Base-by-base conservation (phyloP, 2,113 vertebrate species). In the Phoenicopterus ruber region DNA sequence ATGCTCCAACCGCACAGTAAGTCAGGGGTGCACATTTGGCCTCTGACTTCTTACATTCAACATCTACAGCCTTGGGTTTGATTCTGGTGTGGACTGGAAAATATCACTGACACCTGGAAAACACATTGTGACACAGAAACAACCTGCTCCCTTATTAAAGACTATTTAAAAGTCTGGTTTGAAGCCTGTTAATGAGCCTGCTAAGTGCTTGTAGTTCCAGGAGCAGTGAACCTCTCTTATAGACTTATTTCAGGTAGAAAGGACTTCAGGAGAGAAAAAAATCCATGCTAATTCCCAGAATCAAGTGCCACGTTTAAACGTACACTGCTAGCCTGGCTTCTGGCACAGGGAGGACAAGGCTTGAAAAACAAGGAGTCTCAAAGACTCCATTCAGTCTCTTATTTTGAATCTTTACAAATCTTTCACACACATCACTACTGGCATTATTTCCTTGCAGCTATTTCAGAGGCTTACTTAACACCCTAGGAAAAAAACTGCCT, bases 361-460 rank as follows among this genome's bases (percentile, higher is more conserved):
- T 76, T 95, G 90, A 55, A 79, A 94, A 91, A 87, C 83, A 94
- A 87, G 84, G 49, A 91, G 28, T 57, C 91, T 95, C 92, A 95
- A 93, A 95, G 96, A 65, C 72, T 94, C 80, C 77, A 91, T 97
- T 97, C 94, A 96, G 69, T 76, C 65, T 89, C 90, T 91, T 82
- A 89, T 78, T 96, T 14, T 83, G 73, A 69, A 61, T 89, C 82
- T 89, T 96, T 86, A 83, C 69, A 96, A 91, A 95, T 88, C 72
- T 88, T 90, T 96, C 90, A 15, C 80, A 90, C 59, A 74, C 77
- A 96, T 86, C 73, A 55, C 80, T 92, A 84, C 70, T 78, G 80
- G 73, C 83, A 93, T 92, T 84, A 94, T 82, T 95, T 91, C 65
- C 61, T 92, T 81, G 77, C 91, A 93, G 86, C 89, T 94, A 87